Evolutionary conservation across 2,113 vertebrate genomes (phyloP), one percentile per base, ranked within the genome.

Genomic region (Chionodraco myersi): DNA sequence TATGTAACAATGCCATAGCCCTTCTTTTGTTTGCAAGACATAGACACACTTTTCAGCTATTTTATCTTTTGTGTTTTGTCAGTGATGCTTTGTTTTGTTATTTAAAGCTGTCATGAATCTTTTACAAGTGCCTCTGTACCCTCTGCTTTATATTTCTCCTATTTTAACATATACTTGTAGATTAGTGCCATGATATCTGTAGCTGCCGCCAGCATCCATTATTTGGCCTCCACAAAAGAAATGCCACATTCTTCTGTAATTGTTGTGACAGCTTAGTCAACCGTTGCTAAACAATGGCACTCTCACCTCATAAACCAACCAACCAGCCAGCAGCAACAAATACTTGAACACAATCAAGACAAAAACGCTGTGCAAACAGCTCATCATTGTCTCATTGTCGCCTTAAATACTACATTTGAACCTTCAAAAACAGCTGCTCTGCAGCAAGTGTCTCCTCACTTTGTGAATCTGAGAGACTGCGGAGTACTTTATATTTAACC

Each of bases 191-290:
- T 62, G 41, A 3, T 5, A 51, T 47, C 62, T 23, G 54, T 23
- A 72, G 73, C 77, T 53, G 41, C 53, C 14, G 23, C 10, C 49
- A 18, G 3, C 2, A 60, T 64, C 45, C 14, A 18, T 82, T 75
- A 34, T 79, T 71, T 77, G 15, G 45, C 49, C 23, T 26, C 57
- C 30, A 63, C 59, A 71, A 78, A 47, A 26, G 60, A 72, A 63
- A 56, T 51, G 18, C 23, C 45, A 14, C 72, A 48, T 84, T 78
- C 56, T 58, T 86, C 53, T 80, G 51, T 54, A 63, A 70, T 66
- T 73, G 44, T 72, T 12, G 68, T 60, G 68, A 4, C 64, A 68
- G 59, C 57, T 79, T 53, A 57, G 60, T 72, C 67, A 52, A 51
- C 48, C 52, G 60, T 9, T 79, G 58, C 57, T 44, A 57, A 75